A percentile compares a stretch with the other conserved stretches of the same genome.
phyloP scores from a whole-genome alignment of 2,888 invertebrate genomes.

The Alsophila aescularia region DNA sequence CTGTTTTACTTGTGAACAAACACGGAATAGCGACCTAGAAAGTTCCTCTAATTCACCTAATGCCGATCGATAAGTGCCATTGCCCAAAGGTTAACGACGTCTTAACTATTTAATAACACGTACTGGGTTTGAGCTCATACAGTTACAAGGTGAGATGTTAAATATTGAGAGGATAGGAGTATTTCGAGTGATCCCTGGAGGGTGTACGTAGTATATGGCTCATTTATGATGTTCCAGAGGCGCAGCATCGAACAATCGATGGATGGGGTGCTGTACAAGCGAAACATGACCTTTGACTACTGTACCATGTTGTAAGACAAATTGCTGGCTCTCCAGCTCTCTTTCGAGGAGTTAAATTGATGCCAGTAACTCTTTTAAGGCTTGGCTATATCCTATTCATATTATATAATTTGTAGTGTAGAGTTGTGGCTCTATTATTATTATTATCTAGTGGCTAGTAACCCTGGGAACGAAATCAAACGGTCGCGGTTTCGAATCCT shows the following conservation, averaged over 20 bases:
- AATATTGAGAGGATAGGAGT: constrained; percentile 40
- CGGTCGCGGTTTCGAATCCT: too few species aligned
- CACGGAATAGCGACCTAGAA: constrained; percentile 19
- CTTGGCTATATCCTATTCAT: too few species aligned
- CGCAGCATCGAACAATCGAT: constrained; percentile 23
- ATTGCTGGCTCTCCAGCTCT: constrained; percentile 4
- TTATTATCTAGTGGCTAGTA: too few species aligned
- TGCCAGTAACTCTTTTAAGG: constrained; percentile 4
- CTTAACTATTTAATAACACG: constrained; percentile 59
- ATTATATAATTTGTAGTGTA: too few species aligned
- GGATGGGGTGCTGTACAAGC: constrained; percentile 17
- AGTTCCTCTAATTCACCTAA: constrained; percentile 36
- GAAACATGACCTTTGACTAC: constrained; percentile 20
- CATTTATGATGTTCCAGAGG: constrained; percentile 45
- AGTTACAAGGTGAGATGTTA: constrained; percentile 54
- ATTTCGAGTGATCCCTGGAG: constrained; percentile 54
- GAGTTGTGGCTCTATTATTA: too few species aligned
- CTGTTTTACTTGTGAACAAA: constrained; percentile 14
- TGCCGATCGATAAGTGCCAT: constrained; percentile 48
- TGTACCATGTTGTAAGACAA: constrained; percentile 14
- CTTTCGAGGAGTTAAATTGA: constrained; percentile 18
- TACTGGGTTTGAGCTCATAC: constrained; percentile 51
- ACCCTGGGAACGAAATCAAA: too few species aligned
- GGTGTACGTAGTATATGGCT: constrained; percentile 43
- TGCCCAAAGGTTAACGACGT: constrained; percentile 59